Conservation (phyloP, 2,113 vertebrate genomes). For the Lutjanus erythropterus region DNA sequence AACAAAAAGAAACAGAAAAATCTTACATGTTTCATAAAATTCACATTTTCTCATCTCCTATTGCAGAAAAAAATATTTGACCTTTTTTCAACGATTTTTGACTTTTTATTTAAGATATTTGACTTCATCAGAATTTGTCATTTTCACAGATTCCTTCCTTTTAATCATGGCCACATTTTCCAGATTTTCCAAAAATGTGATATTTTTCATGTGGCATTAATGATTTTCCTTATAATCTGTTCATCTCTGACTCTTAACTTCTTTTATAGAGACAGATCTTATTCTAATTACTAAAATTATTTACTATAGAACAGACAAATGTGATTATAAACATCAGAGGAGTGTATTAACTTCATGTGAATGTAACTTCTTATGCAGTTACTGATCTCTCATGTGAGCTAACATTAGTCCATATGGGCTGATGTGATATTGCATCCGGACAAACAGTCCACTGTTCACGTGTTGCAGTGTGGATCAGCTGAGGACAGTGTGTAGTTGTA, state of each 20-base stretch:
- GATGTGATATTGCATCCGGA: not conserved
- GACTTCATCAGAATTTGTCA: not conserved
- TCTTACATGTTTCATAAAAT: too few relatives aligned
- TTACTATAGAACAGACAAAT: not conserved
- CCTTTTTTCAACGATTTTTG: not conserved
- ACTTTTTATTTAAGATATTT: not conserved
- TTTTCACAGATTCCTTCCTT: not conserved
- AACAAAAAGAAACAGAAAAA: too few relatives aligned
- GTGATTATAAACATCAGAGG: not conserved
- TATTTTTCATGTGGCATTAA: not conserved
- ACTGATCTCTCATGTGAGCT: not conserved
- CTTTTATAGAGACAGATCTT: too few relatives aligned
- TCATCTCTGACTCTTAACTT: not conserved
- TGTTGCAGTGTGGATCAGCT: not conserved
- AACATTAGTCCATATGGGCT: not conserved
- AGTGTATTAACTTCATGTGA: not conserved
- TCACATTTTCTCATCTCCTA: not conserved
- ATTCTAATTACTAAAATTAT: too few relatives aligned
- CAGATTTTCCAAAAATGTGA: not conserved
- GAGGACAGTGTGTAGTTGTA: not conserved
- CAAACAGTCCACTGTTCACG: not conserved
- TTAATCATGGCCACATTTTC: not conserved
- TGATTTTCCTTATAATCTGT: too few relatives aligned
- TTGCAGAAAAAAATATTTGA: too few relatives aligned
- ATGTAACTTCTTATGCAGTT: not conserved